Evolutionary conservation across 2,888 invertebrate genomes (phyloP).

Genomic region (Caenorhabditis sp.): DNA sequence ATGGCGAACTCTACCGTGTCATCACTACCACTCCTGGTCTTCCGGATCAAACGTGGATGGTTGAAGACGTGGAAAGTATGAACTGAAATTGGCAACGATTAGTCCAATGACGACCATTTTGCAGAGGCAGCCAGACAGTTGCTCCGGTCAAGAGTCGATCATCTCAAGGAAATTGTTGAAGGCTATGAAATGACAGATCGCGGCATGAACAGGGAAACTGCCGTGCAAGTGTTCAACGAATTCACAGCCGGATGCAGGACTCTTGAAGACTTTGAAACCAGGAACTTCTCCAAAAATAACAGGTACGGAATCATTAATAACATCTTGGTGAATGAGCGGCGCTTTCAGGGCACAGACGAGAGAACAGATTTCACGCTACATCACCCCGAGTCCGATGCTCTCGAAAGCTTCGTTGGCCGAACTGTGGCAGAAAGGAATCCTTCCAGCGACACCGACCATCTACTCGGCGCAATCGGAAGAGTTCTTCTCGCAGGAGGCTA

Average conservation of each 20-base stretch:
- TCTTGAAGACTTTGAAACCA: conserved; percentile 17
- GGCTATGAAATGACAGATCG: conserved; percentile 16
- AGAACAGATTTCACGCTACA: background rate
- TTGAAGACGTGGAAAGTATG: conserved; percentile 25
- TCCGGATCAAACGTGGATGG: background rate
- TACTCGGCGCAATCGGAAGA: conserved; percentile 8
- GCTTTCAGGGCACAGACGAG: background rate
- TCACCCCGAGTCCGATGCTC: conserved; percentile 11
- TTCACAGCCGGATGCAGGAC: conserved; percentile 21
- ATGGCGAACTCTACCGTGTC: conserved; percentile 7
- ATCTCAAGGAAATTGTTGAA: background rate
- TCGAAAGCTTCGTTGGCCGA: background rate
- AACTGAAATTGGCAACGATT: background rate
- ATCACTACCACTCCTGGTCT: conserved; percentile 24
- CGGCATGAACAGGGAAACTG: conserved; percentile 12
- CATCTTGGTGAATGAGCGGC: background rate
- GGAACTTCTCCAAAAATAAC: conserved; percentile 27
- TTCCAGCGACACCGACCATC: conserved; percentile 18
- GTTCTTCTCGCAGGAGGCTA: background rate
- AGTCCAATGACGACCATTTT: background rate
- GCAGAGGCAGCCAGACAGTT: conserved; percentile 9
- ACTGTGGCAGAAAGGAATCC: background rate
- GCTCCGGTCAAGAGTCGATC: background rate
- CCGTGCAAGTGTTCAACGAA: conserved; percentile 14
- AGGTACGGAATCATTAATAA: background rate